Evolutionary conservation across 2,797 vertebrate genomes (phyloP).

Genomic region (Macropus fuliginosus): DNA sequence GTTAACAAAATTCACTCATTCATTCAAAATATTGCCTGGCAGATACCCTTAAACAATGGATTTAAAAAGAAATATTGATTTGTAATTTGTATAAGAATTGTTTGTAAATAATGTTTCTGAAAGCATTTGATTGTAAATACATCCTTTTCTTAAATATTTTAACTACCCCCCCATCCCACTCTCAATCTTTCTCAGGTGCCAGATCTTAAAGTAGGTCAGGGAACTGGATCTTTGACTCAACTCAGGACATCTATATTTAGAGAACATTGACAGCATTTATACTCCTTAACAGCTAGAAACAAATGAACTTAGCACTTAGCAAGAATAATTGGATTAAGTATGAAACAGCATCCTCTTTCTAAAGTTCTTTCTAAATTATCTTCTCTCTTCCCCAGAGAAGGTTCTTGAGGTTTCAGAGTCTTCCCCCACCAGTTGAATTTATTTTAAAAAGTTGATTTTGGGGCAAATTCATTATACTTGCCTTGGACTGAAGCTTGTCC

Average conservation of each 20-base stretch:
- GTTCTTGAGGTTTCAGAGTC: neutral
- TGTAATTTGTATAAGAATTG: neutral
- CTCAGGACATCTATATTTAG: neutral
- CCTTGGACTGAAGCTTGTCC: neutral
- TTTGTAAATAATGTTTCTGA: neutral
- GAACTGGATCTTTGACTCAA: neutral
- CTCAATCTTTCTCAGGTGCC: neutral
- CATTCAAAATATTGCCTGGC: neutral
- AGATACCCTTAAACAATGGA: neutral
- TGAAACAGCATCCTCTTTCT: neutral
- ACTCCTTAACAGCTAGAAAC: neutral
- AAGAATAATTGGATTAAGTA: neutral
- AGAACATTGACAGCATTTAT: neutral
- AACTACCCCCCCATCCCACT: too few relatives aligned
- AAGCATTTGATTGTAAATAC: neutral
- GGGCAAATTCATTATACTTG: neutral
- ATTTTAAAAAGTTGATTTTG: neutral
- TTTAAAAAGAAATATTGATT: neutral
- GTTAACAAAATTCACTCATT: neutral
- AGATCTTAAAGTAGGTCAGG: neutral
- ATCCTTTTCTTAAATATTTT: neutral
- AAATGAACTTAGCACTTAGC: neutral
- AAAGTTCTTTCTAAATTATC: neutral
- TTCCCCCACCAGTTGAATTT: neutral
- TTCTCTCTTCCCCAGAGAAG: neutral